phyloP scores from a whole-genome alignment of 2,113 vertebrate species.

The Corynorhinus townsendii region DNA sequence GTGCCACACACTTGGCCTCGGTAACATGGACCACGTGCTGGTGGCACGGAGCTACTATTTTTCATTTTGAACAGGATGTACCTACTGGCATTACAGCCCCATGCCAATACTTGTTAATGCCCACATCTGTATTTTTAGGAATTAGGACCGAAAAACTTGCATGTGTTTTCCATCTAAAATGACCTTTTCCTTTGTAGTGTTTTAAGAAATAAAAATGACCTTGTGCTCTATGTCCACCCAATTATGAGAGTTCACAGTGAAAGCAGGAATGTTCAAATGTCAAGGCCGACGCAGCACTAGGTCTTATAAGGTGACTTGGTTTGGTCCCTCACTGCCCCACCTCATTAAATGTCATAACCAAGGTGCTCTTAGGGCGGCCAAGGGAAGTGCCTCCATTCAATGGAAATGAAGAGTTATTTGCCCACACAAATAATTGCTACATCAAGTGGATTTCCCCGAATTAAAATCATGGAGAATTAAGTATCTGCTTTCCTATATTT shows the following conservation, averaged over 20 bases:
- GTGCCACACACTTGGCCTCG: neutral
- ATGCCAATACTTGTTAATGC: conserved; percentile 22
- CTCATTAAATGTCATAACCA: neutral
- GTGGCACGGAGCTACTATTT: neutral
- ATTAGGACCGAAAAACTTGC: conserved; percentile 40
- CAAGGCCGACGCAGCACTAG: neutral
- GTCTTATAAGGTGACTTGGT: neutral
- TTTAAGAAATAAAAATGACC: conserved; percentile 50
- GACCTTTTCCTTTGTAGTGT: conserved; percentile 12
- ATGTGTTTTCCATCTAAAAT: conserved; percentile 53
- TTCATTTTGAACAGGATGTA: neutral
- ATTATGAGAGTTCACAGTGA: neutral
- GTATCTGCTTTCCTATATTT: neutral
- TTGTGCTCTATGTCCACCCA: neutral
- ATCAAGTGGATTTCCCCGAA: neutral
- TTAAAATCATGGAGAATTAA: neutral
- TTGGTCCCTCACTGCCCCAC: neutral
- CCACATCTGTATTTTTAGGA: conserved; percentile 47
- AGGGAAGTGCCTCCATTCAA: neutral
- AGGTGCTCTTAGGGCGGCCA: neutral
- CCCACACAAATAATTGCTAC: neutral
- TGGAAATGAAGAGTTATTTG: conserved; percentile 1
- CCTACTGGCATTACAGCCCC: neutral
- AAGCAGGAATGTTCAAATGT: neutral
- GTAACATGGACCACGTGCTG: neutral